Percentiles rank a stretch among this genome's conserved stretches.
Conservation (phyloP, 2,113 vertebrate genomes). For the Aplodontia rufa region DNA sequence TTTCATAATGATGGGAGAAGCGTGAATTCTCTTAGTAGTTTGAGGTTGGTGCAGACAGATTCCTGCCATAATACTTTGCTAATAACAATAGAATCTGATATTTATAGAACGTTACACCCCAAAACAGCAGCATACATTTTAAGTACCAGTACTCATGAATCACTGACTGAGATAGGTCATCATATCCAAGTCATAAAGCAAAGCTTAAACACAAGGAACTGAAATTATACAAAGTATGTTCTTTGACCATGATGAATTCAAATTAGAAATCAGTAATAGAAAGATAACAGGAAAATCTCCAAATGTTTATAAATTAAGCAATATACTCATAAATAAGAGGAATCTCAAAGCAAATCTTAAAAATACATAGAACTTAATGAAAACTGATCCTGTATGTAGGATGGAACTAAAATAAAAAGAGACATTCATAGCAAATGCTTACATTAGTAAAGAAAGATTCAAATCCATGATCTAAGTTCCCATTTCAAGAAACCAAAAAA, state of each 20-base stretch:
- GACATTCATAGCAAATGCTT: background rate
- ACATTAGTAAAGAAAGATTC: background rate
- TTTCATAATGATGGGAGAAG: background rate
- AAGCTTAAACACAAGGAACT: background rate
- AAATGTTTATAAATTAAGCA: constrained; percentile 26
- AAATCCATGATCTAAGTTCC: background rate
- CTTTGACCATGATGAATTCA: background rate
- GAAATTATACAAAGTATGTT: background rate
- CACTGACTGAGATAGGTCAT: background rate
- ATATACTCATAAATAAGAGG: background rate
- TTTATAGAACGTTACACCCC: background rate
- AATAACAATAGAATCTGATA: background rate
- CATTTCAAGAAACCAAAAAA: background rate
- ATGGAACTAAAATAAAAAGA: background rate
- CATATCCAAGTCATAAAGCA: background rate
- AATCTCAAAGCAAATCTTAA: background rate
- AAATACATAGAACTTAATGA: background rate
- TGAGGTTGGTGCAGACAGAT: background rate
- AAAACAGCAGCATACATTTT: background rate
- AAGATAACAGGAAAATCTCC: background rate
- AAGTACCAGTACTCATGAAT: background rate
- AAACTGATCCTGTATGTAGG: background rate
- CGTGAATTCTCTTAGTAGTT: background rate
- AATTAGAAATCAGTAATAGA: background rate
- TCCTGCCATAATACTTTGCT: background rate